Percentiles rank a stretch among this genome's conserved stretches.
These are phyloP conservation scores for Frankliniella intonsa DNA, from an alignment of 2,888 invertebrate species.

Conservation along the genomic window DNA sequence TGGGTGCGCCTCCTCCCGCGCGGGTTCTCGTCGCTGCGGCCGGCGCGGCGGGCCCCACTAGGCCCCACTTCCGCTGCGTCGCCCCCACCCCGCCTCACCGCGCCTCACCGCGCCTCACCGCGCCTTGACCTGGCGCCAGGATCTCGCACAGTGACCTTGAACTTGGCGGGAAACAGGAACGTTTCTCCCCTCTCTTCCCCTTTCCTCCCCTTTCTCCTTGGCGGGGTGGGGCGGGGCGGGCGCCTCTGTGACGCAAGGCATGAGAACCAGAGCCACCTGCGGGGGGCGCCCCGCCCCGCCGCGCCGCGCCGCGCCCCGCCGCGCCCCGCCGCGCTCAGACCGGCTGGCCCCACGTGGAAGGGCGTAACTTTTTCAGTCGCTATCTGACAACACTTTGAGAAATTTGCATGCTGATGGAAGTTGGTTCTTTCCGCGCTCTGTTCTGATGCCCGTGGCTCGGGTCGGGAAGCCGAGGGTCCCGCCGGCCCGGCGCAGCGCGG, in stretches of 20 bases:
- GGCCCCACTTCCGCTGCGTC: neutral
- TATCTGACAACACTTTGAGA: too few relatives aligned
- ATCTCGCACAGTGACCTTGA: neutral
- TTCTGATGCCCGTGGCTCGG: too few relatives aligned
- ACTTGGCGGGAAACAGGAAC: slow-evolving; percentile 17
- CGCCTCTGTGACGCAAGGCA: too few relatives aligned
- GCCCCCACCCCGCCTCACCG: neutral
- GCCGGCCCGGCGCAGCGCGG: too few relatives aligned
- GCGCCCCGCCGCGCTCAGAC: neutral
- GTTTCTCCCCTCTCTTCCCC: neutral
- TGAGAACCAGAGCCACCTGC: too few relatives aligned
- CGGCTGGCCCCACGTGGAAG: too few relatives aligned
- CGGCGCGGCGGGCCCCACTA: neutral
- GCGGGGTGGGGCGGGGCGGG: too few relatives aligned
- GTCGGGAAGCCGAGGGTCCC: too few relatives aligned
- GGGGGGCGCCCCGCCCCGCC: neutral
- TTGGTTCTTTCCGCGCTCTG: too few relatives aligned
- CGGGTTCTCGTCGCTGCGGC: neutral
- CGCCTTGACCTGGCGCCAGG: neutral
- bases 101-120: neutral
- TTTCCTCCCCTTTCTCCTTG: too few relatives aligned
- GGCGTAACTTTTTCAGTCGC: too few relatives aligned
- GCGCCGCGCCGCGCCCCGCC: neutral
- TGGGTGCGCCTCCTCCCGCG: neutral
- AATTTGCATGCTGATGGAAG: too few relatives aligned